phyloP scores from a whole-genome alignment of 2,888 invertebrate species.

The Xylocampa areola region DNA sequence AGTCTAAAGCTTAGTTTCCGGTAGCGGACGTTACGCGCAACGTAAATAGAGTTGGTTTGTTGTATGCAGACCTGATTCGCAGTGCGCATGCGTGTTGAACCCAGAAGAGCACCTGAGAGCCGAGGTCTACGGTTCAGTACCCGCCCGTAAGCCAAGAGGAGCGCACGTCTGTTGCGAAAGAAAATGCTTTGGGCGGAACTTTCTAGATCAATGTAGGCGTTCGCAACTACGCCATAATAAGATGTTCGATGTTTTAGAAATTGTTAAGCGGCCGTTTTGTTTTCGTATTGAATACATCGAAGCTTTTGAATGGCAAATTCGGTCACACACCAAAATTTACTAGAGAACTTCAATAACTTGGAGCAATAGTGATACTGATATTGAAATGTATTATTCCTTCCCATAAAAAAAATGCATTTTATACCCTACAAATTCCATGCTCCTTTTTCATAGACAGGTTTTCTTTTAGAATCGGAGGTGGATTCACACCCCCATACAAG shows the following conservation, averaged over 20 bases:
- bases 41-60: slow-evolving; percentile 48
- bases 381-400: not conserved
- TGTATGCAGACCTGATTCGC: slow-evolving; percentile 57
- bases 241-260: not conserved
- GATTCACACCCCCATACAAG: too few species aligned
- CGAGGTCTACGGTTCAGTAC: slow-evolving; percentile 71
- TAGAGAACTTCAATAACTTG: slow-evolving; percentile 22
- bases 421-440: too few species aligned
- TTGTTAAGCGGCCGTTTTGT: not conserved
- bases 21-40: slow-evolving; percentile 35
- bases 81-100: slow-evolving; percentile 78
- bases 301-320: slow-evolving; percentile 8
- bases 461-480: not conserved
- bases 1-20: slow-evolving; percentile 53
- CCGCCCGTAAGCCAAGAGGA: slow-evolving; percentile 45
- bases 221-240: slow-evolving; percentile 22
- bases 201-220: slow-evolving; percentile 46
- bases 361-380: not conserved
- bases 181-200: slow-evolving; percentile 45
- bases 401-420: slow-evolving; percentile 4
- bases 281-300: slow-evolving; percentile 7
- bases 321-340: slow-evolving; percentile 15
- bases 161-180: slow-evolving; percentile 42
- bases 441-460: not conserved
- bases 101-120: slow-evolving; percentile 71